Percentiles rank a stretch among this genome's conserved stretches.
Evolutionary conservation across 2,113 vertebrate genomes (phyloP).

Genomic region (Corythornis cristatus): DNA sequence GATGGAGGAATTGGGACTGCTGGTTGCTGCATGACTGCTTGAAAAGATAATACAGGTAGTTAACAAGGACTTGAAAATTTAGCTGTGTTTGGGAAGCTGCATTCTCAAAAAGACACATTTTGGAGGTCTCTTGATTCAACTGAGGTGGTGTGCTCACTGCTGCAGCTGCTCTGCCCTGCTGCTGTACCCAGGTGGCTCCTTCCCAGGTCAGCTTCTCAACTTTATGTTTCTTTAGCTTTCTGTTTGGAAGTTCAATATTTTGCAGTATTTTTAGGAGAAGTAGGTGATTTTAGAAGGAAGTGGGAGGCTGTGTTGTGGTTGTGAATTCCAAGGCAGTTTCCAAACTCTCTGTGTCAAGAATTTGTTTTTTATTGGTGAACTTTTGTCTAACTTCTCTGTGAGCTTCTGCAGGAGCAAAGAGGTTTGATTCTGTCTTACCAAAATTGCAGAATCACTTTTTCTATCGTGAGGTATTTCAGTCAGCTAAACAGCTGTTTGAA

Average conservation of each 20-base stretch:
- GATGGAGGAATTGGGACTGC: not conserved
- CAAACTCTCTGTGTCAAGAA: not conserved
- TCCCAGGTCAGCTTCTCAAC: not conserved
- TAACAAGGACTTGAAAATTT: not conserved
- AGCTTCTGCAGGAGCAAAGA: not conserved
- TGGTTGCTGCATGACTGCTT: not conserved
- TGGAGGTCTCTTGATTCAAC: not conserved
- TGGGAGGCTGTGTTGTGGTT: not conserved
- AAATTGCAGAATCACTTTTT: not conserved
- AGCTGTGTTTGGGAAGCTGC: not conserved
- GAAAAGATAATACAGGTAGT: not conserved
- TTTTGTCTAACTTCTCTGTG: not conserved
- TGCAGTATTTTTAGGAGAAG: accelerated
- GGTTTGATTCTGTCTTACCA: not conserved
- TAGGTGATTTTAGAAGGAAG: not conserved
- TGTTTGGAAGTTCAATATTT: accelerated
- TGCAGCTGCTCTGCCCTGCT: not conserved
- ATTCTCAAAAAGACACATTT: accelerated
- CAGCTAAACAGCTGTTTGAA: not conserved
- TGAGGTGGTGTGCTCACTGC: not conserved
- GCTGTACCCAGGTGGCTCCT: not conserved
- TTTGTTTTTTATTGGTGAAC: not conserved
- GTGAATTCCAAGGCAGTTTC: not conserved
- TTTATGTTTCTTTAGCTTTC: not conserved
- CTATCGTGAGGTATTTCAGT: not conserved